Base-by-base conservation (phyloP, 2,888 invertebrate species). In the Limnephilus rhombicus region DNA sequence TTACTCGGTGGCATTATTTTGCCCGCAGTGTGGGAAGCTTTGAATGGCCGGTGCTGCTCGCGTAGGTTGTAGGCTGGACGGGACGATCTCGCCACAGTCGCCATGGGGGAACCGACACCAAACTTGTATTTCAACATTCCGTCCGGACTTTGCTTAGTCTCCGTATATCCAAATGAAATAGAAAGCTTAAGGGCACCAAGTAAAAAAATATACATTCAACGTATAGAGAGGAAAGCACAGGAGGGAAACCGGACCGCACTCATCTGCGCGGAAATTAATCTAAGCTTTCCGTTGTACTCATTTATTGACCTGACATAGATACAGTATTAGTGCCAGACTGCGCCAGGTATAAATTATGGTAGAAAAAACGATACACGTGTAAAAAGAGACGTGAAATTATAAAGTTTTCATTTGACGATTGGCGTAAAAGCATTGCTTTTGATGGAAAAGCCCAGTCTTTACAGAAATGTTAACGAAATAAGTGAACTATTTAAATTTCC, bases 111-210 rank as follows among this genome's bases (percentile, higher is more conserved):
- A 90, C 90, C 90, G 85, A 92, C 91, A 91, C 92, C 91, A 94
- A 94, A 94, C 94, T 94, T 94, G 94, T 94, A 94, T 94, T 94
- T 93, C 94, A 93, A 92, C 94, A 94, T 94, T 94, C 94, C 94
- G 93, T 86, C 89, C 93, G 92, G 94, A 93, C 94, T 93, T 92
- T 89, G 88, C 91, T 93, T 92, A 93, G 92, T 91, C 90, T 83
- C 85, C 85, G 86, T 86, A 85, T 34, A 80, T 87, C 41, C 86
- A 86, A 91, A 87, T 91, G 91, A 91, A 86, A 91, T 45, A 34
- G 91, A 91, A 86, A 91, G 91, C 86, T 80, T 24, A 45, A 80
- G 45, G 41, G 87, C 91, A 91, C 86, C 87, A 49, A 87, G 87
- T 87, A 80, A 91, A 91, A 37, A 90, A 87, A 87, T 81, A 86